Conservation (phyloP, 2,888 invertebrate species). For the Parnassius apollo region DNA sequence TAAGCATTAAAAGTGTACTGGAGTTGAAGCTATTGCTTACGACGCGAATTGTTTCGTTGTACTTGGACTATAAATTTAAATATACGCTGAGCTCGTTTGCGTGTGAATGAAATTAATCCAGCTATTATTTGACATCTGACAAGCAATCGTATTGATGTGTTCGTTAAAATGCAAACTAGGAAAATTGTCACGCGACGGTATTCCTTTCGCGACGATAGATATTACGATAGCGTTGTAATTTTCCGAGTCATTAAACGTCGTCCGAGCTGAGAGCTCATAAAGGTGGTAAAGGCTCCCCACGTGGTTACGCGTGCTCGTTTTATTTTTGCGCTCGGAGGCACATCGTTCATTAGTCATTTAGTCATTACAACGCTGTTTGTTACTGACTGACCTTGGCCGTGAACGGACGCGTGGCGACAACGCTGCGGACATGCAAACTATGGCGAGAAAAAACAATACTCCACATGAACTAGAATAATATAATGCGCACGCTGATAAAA, state of each 20-base stretch:
- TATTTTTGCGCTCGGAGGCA: slow-evolving; percentile 54
- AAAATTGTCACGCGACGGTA: slow-evolving; percentile 42
- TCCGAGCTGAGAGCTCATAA: slow-evolving; percentile 51
- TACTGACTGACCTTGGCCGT: slow-evolving; percentile 78
- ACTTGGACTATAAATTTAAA: slow-evolving; percentile 42
- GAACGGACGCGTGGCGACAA: slow-evolving; percentile 63
- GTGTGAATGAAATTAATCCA: not conserved
- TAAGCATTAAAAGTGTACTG: slow-evolving; percentile 42
- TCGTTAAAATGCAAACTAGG: not conserved
- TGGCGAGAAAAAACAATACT: slow-evolving; percentile 29
- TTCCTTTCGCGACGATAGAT: slow-evolving; percentile 46
- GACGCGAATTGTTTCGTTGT: slow-evolving; percentile 42
- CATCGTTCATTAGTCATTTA: slow-evolving; percentile 51
- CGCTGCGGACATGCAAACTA: slow-evolving; percentile 39
- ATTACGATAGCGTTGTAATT: slow-evolving; percentile 58
- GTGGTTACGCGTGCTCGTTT: slow-evolving; percentile 47
- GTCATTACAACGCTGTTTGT: slow-evolving; percentile 60
- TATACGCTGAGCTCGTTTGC: not conserved
- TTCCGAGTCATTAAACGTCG: slow-evolving; percentile 70
- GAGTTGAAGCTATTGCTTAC: slow-evolving; percentile 43
- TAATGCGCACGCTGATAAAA: slow-evolving; percentile 14
- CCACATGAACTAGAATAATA: slow-evolving; percentile 11
- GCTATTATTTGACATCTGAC: not conserved
- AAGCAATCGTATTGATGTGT: not conserved
- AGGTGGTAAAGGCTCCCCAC: slow-evolving; percentile 69